Evolutionary conservation across 92 coral and sea anemone genomes (phyloP).

Genomic region (Palythoa grandiflora): DNA sequence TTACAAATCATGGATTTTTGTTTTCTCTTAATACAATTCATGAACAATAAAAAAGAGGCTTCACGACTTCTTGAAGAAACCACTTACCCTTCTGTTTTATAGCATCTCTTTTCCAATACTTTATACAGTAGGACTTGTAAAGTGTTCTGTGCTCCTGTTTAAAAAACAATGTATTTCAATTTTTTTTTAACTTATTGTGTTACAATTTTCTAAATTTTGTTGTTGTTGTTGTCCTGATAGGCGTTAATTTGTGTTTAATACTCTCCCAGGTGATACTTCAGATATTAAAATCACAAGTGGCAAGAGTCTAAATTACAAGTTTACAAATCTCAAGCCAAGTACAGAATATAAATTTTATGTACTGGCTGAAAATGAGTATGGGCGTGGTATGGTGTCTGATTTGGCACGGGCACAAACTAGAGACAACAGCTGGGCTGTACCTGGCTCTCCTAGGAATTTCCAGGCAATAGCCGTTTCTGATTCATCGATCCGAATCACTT

Average conservation of each 20-base stretch:
- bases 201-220: no score
- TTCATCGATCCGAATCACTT: conserved; percentile 39
- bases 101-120: no score
- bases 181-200: no score
- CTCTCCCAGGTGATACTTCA: background rate
- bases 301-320: conserved; percentile 12
- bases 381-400: conserved; percentile 24
- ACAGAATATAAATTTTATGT: conserved; percentile 40
- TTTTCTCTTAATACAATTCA: no score
- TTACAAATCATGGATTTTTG: no score
- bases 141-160: no score
- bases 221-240: no score
- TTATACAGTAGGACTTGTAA: no score
- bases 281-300: conserved; percentile 16
- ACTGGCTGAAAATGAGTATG: conserved; percentile 29
- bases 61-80: no score
- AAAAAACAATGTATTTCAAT: no score
- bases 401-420: conserved; percentile 2
- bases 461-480: conserved; percentile 38
- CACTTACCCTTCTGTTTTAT: no score
- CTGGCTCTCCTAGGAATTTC: conserved; percentile 23
- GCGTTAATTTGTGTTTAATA: background rate
- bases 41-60: no score
- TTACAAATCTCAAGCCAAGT: conserved; percentile 18
- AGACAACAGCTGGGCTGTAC: conserved; percentile 41